Conservation (phyloP, 2,113 vertebrate genomes). For the Elaphurus davidianus region DNA sequence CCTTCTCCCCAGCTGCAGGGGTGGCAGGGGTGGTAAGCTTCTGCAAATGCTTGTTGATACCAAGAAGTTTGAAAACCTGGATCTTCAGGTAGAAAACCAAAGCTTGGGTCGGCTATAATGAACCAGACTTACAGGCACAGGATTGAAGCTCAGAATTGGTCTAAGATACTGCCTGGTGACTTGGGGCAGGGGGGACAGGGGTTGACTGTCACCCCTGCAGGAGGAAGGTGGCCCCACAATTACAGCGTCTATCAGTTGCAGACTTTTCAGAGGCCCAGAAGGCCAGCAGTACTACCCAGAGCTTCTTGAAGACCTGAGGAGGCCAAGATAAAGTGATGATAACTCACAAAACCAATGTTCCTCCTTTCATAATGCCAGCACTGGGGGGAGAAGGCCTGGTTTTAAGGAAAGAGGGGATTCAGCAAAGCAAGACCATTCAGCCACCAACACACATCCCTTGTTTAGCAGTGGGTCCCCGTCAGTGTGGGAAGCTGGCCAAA, state of each 20-base stretch:
- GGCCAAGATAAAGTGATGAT: neutral
- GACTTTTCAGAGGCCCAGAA: neutral
- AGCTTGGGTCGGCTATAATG: rapidly evolving
- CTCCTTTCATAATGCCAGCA: neutral
- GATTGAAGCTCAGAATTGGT: neutral
- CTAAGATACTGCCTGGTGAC: neutral
- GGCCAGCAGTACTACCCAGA: neutral
- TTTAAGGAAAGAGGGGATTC: neutral
- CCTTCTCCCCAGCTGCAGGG: too few species aligned
- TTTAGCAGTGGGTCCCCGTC: rapidly evolving
- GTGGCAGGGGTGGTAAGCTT: neutral
- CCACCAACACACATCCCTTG: rapidly evolving
- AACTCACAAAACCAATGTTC: neutral
- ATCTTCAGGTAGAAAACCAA: neutral
- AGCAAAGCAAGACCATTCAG: too few species aligned
- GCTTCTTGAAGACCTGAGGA: neutral
- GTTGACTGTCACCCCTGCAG: too few species aligned
- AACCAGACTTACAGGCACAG: neutral
- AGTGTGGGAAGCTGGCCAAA: rapidly evolving
- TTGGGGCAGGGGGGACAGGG: too few species aligned
- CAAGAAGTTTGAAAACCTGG: too few species aligned
- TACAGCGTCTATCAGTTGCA: rapidly evolving
- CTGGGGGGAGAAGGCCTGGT: neutral
- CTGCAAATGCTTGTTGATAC: rapidly evolving
- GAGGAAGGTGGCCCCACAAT: neutral